Conservation (phyloP, 1,140 invertebrate genomes). For the Megalonaias nervosa region DNA sequence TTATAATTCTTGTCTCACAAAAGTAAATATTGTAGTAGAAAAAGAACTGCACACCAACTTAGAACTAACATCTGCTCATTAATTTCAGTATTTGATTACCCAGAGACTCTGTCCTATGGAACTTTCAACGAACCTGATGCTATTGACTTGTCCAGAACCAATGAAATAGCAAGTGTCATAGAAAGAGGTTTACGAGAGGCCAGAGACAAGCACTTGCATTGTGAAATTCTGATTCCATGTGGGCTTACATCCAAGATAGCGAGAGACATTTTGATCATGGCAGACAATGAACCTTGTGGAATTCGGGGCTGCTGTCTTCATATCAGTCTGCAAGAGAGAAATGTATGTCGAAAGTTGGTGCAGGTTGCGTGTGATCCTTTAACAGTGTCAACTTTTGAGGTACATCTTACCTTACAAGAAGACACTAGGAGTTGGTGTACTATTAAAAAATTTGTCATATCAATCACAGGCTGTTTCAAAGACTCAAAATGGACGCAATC, state of each 20-base stretch:
- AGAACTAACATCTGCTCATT: too few relatives aligned
- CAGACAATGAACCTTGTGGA: conserved; percentile 89
- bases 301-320: conserved; percentile 73
- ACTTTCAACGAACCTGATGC: too few relatives aligned
- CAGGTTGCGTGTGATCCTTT: conserved; percentile 85
- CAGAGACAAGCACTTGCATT: conserved; percentile 81
- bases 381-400: conserved; percentile 88
- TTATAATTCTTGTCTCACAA: too few relatives aligned
- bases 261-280: conserved; percentile 82
- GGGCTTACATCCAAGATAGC: conserved; percentile 83
- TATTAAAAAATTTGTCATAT: conserved; percentile 75
- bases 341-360: conserved; percentile 69
- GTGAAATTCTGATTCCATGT: conserved; percentile 85
- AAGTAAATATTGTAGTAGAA: too few relatives aligned
- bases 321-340: conserved; percentile 62
- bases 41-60: too few relatives aligned
- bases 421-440: conserved; percentile 84
- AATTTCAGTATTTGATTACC: too few relatives aligned
- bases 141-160: too few relatives aligned
- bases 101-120: too few relatives aligned
- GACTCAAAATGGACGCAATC: conserved; percentile 75
- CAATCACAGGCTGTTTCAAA: conserved; percentile 80
- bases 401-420: conserved; percentile 88
- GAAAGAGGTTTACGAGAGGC: conserved; percentile 84
- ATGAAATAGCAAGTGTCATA: conserved; percentile 69